phyloP scores from a whole-genome alignment of 2,797 vertebrate genomes.

The Balearica regulorum region DNA sequence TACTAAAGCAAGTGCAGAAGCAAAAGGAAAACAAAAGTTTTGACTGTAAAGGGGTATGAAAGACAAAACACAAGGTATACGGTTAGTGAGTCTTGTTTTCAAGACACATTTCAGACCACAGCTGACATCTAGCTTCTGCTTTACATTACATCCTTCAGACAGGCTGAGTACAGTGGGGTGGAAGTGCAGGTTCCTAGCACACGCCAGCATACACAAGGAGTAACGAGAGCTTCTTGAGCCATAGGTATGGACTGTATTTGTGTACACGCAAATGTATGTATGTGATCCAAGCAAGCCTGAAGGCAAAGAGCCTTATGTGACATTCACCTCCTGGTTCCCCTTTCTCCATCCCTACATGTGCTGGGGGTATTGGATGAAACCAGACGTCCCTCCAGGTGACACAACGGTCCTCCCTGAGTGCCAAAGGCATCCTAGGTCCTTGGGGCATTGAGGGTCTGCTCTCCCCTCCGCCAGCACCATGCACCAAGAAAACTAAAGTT shows the following conservation, averaged over 20 bases:
- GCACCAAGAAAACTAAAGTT: not conserved
- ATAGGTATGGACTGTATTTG: not conserved
- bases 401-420: not conserved
- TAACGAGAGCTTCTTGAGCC: not conserved
- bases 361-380: not conserved
- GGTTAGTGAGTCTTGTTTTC: not conserved
- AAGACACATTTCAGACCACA: not conserved
- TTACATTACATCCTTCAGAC: not conserved
- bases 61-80: not conserved
- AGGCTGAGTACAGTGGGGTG: not conserved
- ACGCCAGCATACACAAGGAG: not conserved
- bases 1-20: not conserved
- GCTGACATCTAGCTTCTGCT: not conserved
- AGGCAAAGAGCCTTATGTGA: not conserved
- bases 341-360: not conserved
- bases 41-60: not conserved
- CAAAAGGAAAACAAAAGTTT: not conserved
- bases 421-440: not conserved
- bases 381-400: not conserved
- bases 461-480: not conserved
- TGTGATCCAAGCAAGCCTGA: not conserved
- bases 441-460: not conserved
- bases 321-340: not conserved
- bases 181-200: not conserved
- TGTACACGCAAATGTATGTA: rapidly evolving